phyloP scores from a whole-genome alignment of 2,113 vertebrate genomes.

The Otolemur garnettii region DNA sequence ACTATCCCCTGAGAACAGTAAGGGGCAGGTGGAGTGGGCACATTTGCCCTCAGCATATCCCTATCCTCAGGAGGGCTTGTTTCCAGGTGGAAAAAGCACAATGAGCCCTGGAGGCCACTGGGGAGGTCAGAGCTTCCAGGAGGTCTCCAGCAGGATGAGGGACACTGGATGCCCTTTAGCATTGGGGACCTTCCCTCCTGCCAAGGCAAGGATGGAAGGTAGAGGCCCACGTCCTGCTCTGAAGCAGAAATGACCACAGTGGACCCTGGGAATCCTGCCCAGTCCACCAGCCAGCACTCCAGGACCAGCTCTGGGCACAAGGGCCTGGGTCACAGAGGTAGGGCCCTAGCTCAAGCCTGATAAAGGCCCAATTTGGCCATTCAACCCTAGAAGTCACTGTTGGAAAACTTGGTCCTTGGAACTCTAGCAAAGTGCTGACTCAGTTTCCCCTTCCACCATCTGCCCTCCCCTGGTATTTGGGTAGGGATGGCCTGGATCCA shows the following conservation, averaged over 20 bases:
- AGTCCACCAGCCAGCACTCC: neutral
- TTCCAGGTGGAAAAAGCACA: neutral
- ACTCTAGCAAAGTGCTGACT: neutral
- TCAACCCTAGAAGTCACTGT: accelerated
- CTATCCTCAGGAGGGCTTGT: neutral
- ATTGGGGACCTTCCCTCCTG: neutral
- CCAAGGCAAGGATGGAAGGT: neutral
- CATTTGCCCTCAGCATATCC: too few species aligned
- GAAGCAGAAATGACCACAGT: neutral
- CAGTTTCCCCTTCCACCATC: neutral
- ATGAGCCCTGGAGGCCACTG: neutral
- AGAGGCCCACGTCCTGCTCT: neutral
- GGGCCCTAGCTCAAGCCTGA: accelerated
- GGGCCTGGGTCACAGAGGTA: neutral
- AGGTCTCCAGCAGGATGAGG: neutral
- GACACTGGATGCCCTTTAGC: neutral
- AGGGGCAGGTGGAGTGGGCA: too few species aligned
- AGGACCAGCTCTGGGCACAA: neutral
- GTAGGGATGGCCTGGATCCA: neutral
- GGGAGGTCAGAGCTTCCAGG: neutral
- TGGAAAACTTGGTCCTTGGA: neutral
- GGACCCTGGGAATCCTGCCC: neutral
- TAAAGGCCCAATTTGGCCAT: accelerated
- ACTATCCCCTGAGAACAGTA: too few species aligned
- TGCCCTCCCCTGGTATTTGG: neutral